Conservation (phyloP, 2,888 invertebrate genomes). For the Ethmia dodecea region DNA sequence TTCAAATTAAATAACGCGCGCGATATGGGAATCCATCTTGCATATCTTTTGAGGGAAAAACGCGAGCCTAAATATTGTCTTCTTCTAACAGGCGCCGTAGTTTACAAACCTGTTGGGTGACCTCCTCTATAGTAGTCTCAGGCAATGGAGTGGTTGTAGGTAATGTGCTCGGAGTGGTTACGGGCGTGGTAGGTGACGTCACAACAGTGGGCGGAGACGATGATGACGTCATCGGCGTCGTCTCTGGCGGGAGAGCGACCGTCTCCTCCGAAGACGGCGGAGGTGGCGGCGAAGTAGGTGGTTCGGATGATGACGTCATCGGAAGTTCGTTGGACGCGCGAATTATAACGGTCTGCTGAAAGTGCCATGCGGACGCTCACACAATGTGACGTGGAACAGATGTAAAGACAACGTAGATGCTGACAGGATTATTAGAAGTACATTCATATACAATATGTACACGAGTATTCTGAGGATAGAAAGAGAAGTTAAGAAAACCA, state of each 20-base stretch:
- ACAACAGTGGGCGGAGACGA: conserved; percentile 21
- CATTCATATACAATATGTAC: too few relatives aligned
- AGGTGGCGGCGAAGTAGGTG: conserved; percentile 38
- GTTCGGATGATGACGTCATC: conserved; percentile 38
- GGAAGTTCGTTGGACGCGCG: conserved; percentile 67
- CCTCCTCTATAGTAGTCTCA: conserved; percentile 52
- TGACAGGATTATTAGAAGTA: background rate
- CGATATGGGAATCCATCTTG: too few relatives aligned
- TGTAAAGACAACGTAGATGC: conserved; percentile 42
- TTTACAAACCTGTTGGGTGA: conserved; percentile 59
- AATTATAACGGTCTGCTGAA: conserved; percentile 74
- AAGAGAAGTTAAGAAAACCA: too few relatives aligned
- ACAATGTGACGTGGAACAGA: conserved; percentile 55
- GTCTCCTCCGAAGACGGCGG: conserved; percentile 26
- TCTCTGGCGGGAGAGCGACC: conserved; percentile 28
- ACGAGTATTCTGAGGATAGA: too few relatives aligned
- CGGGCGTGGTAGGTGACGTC: conserved; percentile 29
- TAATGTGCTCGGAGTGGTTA: conserved; percentile 33
- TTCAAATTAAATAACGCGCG: too few relatives aligned
- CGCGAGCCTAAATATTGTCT: too few relatives aligned
- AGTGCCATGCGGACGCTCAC: conserved; percentile 75
- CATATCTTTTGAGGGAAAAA: too few relatives aligned
- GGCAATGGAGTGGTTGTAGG: conserved; percentile 42
- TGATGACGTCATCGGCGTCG: conserved; percentile 22
- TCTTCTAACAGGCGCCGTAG: too few relatives aligned